Percentiles rank a stretch among this genome's conserved stretches.
Evolutionary conservation across 2,113 vertebrate genomes (phyloP).

Genomic region (Trochalopteron elliotii): DNA sequence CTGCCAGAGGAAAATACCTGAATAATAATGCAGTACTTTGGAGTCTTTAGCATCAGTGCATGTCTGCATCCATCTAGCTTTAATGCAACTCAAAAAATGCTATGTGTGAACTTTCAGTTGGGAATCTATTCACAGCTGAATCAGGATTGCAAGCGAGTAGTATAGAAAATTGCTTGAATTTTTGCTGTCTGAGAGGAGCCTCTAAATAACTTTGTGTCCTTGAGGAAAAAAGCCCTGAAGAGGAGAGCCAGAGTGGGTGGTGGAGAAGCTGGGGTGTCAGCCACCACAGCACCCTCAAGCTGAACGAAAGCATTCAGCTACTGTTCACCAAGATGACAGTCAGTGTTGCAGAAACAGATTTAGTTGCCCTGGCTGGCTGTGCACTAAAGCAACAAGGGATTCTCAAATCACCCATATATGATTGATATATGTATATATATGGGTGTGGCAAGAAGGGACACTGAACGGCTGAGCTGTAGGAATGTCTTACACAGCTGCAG

Average conservation of each 20-base stretch:
- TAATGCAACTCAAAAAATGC: background rate
- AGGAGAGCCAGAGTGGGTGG: background rate
- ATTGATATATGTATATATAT: rapidly evolving
- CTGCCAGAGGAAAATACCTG: background rate
- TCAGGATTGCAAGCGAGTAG: background rate
- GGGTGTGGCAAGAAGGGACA: background rate
- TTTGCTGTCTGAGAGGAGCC: background rate
- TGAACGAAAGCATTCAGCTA: background rate
- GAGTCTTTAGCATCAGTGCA: background rate
- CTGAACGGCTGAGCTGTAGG: background rate
- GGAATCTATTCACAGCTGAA: background rate
- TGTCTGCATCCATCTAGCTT: background rate
- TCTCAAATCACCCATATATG: background rate
- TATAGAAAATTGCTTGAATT: background rate
- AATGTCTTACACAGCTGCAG: background rate
- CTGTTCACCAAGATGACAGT: background rate
- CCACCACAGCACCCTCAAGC: rapidly evolving
- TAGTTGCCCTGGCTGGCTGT: background rate
- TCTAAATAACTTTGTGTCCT: background rate
- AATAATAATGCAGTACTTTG: background rate
- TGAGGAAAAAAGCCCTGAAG: background rate
- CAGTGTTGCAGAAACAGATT: background rate
- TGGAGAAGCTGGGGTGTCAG: background rate
- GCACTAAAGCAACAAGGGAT: background rate
- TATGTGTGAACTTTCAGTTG: background rate